Evolutionary conservation across 2,888 invertebrate genomes (phyloP).

Genomic region (Pheosia gnoma): DNA sequence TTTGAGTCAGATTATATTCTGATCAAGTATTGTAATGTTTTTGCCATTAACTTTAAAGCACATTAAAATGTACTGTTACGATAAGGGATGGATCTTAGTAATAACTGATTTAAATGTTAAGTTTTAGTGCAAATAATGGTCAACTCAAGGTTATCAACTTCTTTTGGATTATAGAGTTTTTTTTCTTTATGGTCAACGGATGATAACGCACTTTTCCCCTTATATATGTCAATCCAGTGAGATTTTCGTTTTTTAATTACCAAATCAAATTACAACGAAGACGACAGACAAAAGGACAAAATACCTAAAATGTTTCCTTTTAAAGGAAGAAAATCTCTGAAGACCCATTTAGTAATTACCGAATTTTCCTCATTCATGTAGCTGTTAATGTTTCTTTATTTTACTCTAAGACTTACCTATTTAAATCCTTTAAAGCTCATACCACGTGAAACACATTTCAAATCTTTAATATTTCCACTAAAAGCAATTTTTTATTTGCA

Average conservation of each 20-base stretch:
- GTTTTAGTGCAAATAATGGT: too few relatives aligned
- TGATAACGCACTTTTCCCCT: not conserved
- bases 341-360: constrained; percentile 40
- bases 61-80: too few relatives aligned
- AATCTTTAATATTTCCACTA: constrained; percentile 34
- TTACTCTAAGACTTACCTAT: constrained; percentile 44
- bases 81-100: too few relatives aligned
- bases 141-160: too few relatives aligned
- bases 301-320: constrained; percentile 21
- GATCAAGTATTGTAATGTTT: not conserved
- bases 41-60: not conserved
- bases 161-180: too few relatives aligned
- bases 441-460: constrained; percentile 43
- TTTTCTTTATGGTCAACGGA: too few relatives aligned
- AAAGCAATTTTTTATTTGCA: constrained; percentile 30
- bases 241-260: constrained; percentile 10
- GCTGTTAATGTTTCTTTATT: constrained; percentile 18
- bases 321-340: constrained; percentile 31
- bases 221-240: not conserved
- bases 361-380: constrained; percentile 34
- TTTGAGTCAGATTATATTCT: not conserved
- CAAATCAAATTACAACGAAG: constrained; percentile 18
- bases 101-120: too few relatives aligned
- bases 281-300: constrained; percentile 27
- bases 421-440: constrained; percentile 40